A percentile compares a stretch with the other conserved stretches of the same genome.
phyloP scores from a whole-genome alignment of 2,888 invertebrate genomes.

The Euproctis similis region DNA sequence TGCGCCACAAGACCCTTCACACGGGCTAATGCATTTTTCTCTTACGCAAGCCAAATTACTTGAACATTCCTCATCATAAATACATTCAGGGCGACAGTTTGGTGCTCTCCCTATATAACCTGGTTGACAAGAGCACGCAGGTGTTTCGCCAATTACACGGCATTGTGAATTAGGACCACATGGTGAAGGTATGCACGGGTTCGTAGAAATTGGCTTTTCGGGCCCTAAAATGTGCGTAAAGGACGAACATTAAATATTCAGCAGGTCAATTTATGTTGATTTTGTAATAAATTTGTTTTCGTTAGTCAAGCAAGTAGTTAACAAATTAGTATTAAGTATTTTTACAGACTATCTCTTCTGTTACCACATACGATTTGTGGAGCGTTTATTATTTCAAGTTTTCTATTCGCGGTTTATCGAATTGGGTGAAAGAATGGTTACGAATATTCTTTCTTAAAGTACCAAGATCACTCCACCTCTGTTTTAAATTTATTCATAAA shows the following conservation, averaged over 20 bases:
- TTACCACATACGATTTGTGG: too few relatives aligned
- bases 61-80: constrained; percentile 88
- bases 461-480: too few relatives aligned
- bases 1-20: constrained; percentile 88
- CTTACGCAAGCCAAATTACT: constrained; percentile 88
- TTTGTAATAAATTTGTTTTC: not conserved
- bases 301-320: constrained; percentile 2
- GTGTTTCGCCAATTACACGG: constrained; percentile 82
- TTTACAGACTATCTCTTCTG: too few relatives aligned
- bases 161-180: constrained; percentile 91
- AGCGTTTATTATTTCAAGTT: too few relatives aligned
- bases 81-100: constrained; percentile 90
- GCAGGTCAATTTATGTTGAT: not conserved
- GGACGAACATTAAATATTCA: too few relatives aligned
- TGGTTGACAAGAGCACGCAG: constrained; percentile 86
- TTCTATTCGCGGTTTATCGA: too few relatives aligned
- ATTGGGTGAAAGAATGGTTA: too few relatives aligned
- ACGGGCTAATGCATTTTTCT: constrained; percentile 88
- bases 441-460: too few relatives aligned
- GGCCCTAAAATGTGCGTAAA: constrained; percentile 58
- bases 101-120: constrained; percentile 89
- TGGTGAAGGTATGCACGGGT: constrained; percentile 88
- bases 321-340: too few relatives aligned
- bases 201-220: constrained; percentile 73
- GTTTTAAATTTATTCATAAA: too few relatives aligned